Evolutionary conservation across 2,797 vertebrate species (phyloP).

Genomic region (Podargus strigoides): DNA sequence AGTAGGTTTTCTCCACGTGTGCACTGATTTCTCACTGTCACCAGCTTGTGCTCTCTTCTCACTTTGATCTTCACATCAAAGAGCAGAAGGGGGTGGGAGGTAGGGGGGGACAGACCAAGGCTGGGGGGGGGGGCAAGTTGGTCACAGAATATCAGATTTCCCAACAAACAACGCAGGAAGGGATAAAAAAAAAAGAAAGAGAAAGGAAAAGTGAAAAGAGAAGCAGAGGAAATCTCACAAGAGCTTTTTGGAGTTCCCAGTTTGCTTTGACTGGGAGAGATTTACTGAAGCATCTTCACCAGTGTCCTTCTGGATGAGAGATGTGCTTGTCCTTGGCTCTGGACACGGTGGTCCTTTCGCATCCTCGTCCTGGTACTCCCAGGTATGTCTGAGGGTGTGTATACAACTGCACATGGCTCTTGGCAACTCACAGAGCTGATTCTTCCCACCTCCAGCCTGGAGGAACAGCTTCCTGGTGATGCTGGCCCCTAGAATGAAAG

Average conservation of each 20-base stretch:
- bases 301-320: not conserved
- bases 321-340: not conserved
- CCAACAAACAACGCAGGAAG: not conserved
- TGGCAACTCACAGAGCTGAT: not conserved
- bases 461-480: not conserved
- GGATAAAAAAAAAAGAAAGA: not conserved
- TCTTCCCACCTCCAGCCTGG: not conserved
- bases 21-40: not conserved
- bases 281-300: not conserved
- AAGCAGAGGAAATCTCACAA: not conserved
- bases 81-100: not conserved
- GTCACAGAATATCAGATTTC: conserved; percentile 1
- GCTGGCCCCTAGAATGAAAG: not conserved
- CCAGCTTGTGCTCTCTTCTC: not conserved
- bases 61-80: conserved; percentile 36
- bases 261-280: not conserved
- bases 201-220: not conserved
- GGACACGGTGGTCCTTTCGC: not conserved
- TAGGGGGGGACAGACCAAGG: not conserved
- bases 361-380: not conserved
- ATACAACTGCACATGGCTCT: not conserved
- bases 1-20: not conserved
- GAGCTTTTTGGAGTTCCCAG: not conserved
- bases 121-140: not conserved
- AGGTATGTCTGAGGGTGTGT: too few species aligned